phyloP scores from a whole-genome alignment of 2,797 vertebrate species.

The Vespertilio murinus region DNA sequence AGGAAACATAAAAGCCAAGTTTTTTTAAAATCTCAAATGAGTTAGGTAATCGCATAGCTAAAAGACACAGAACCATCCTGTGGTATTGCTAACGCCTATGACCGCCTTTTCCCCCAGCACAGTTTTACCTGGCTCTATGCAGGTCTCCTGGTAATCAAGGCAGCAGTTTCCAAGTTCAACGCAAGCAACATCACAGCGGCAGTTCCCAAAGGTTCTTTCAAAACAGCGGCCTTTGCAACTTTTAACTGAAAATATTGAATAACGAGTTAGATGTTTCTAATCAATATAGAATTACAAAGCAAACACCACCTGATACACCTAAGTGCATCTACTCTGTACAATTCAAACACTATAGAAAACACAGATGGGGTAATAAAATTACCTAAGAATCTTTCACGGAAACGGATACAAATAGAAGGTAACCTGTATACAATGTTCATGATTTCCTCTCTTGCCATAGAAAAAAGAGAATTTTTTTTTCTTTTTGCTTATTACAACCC shows the following conservation, averaged over 20 bases:
- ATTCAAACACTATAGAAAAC: background rate
- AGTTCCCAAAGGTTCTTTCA: slow-evolving; percentile 86
- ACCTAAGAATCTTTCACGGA: background rate
- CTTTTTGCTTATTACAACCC: background rate
- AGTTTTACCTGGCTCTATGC: slow-evolving; percentile 85
- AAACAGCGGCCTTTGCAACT: slow-evolving; percentile 88
- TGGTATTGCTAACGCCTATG: background rate
- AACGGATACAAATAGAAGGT: background rate
- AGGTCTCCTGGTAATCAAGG: slow-evolving; percentile 86
- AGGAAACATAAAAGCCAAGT: background rate
- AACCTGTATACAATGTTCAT: background rate
- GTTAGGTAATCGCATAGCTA: background rate
- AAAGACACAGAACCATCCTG: background rate
- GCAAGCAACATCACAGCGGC: slow-evolving; percentile 86
- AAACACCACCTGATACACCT: background rate
- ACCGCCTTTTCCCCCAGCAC: background rate
- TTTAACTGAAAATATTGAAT: slow-evolving; percentile 84
- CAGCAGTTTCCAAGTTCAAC: slow-evolving; percentile 87
- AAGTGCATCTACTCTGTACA: background rate
- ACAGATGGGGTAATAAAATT: background rate
- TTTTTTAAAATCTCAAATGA: background rate
- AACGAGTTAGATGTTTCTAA: background rate
- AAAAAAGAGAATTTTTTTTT: background rate
- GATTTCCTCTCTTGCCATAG: background rate
- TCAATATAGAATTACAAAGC: background rate